Base-by-base conservation (phyloP, 1,140 invertebrate species). In the Drosophila fuyamai region DNA sequence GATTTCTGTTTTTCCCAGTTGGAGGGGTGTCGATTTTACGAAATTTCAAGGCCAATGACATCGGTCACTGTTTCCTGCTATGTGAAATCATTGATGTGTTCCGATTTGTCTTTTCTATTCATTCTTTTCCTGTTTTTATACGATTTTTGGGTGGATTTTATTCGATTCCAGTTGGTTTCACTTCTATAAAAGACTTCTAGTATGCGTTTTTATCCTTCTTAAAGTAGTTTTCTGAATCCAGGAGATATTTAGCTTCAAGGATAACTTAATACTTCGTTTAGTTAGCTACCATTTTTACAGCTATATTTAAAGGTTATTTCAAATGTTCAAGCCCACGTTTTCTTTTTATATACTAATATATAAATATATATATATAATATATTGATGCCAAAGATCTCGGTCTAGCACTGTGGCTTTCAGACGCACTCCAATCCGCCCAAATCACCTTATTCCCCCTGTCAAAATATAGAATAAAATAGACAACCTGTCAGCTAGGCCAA, bases 11-110 rank as follows among this genome's bases (percentile, higher is more conserved):
- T 67, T 48, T 29, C 32, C 32, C 32, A 10, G n/a, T 51, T 29
- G 23, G 38, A 18, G 29, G 44, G 71, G 51, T 74, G 54, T 27
- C 16, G 47, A 67, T 10, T 55, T 38, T 35, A 16, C 8, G 9
- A 44, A 47, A 72, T 35, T 67, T 67, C 74, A 77, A 77, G 74
- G 73, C 63, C 73, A 77, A 55, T 77, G 74, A 77, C 74, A 76
- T 68, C 32, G 62, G 62, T 57, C 73, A 75, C 44, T 56, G 36
- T 44, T 41, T 65, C 59, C 35, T 44, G 50, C 32, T 29, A 75
- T 58, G 47, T 46, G 48, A 65, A 76, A 75, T 44, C 73, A 76
- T 75, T 75, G 60, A 58, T 29, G 61, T 38, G 61, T 38, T 68
- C 61, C 65, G 47, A 68, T 66, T 68, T 66, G 65, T 68, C 38